Base-by-base conservation (phyloP, 92 coral and sea anemone genomes). In the Zoanthus solanderi region DNA sequence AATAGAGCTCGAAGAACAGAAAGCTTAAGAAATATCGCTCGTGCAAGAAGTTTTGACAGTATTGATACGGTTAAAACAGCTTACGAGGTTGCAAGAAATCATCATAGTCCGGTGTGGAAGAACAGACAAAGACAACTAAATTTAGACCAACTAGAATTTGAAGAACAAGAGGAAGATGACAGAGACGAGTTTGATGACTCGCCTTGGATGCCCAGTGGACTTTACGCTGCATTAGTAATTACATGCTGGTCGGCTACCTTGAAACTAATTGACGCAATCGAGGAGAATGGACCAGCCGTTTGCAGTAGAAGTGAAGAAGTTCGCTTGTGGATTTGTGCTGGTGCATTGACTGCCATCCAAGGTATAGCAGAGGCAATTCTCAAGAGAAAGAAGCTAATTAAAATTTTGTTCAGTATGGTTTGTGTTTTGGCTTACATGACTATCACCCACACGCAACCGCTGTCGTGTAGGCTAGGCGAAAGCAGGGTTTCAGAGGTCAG, bases 201-300 rank as follows among this genome's bases (percentile, higher is more conserved):
- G 12, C 82, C 94, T 6, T 95, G 98, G 98, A 75, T 90, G 66
- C 98, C 98, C 6, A 95, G 94, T 0, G 98, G 98, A 31, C 90
- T 91, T 69, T 95, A 87, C 75, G 92, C 92, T 23, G 95, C 91
- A 29, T 89, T 95, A 68, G 71, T 91, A 7, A 84, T 93, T 34
- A 95, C 96, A 4, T 85, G 92, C 14, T 95, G 98, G 98, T 89
- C 98, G 29, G 98, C 96, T 5, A 93, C 93, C 8, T 77, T 95
- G 31, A 91, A 92, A 75, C 90, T 95, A 34, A 30, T 91, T 11
- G 98, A 95, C 74, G 89, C 92, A 63, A 94, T 95, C 45, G 96
- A 93, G 14, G 75, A 66, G 57, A 95, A 93, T 88, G 98, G 98
- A 32, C 94, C 98, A 18, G 88, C 76, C 11, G 37, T 83, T 66